Percentiles rank a stretch among this genome's conserved stretches.
Conservation (phyloP, 2,888 invertebrate genomes). For the Latheticus oryzae region DNA sequence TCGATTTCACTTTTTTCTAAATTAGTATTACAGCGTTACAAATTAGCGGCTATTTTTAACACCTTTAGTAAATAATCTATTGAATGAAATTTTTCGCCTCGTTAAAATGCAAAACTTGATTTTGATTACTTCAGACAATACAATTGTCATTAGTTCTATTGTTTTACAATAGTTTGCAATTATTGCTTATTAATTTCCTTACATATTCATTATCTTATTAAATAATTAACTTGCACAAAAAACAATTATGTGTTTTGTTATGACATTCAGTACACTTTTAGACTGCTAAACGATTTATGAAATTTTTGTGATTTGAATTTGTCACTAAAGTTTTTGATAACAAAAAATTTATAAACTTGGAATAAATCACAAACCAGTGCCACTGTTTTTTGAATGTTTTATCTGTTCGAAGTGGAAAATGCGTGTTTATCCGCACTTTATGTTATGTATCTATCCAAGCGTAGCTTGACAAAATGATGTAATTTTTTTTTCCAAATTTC, state of each 20-base stretch:
- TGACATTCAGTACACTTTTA: neutral
- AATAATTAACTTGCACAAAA: conserved; percentile 21
- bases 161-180: conserved; percentile 15
- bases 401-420: too few species aligned
- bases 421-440: conserved; percentile 14
- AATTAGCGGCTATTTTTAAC: conserved; percentile 14
- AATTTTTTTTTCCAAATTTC: too few species aligned
- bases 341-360: conserved; percentile 1
- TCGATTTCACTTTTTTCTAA: conserved; percentile 20
- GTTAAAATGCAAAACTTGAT: conserved; percentile 15
- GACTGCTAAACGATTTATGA: conserved; percentile 13
- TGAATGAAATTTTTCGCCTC: neutral
- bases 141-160: conserved; percentile 17
- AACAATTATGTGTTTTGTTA: conserved; percentile 11
- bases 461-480: conserved; percentile 8
- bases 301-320: conserved; percentile 24
- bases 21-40: too few species aligned
- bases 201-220: conserved; percentile 12
- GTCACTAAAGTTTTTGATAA: too few species aligned
- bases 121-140: conserved; percentile 9
- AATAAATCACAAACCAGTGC: too few species aligned
- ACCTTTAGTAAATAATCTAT: conserved; percentile 4
- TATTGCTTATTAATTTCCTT: conserved; percentile 20
- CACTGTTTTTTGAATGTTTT: too few species aligned
- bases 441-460: conserved; percentile 19